phyloP scores from a whole-genome alignment of 1,140 invertebrate species.

The Telenomus remus region DNA sequence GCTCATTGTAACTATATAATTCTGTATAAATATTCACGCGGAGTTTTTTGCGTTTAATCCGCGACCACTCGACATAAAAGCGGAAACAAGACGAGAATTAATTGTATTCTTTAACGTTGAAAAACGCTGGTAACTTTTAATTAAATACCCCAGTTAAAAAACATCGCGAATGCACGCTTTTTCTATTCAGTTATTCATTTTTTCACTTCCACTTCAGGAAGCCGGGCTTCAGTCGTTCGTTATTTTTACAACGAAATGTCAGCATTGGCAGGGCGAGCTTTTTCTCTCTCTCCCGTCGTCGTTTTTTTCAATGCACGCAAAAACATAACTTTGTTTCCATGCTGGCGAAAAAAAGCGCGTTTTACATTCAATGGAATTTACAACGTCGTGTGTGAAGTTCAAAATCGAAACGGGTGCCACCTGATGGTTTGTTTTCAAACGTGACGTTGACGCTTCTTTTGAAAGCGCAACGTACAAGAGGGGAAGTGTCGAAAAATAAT shows the following conservation, averaged over 20 bases:
- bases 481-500: slow-evolving; percentile 16
- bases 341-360: slow-evolving; percentile 10
- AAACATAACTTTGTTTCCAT: slow-evolving; percentile 26
- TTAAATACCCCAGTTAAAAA: background rate
- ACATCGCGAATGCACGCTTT: background rate
- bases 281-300: too few species aligned
- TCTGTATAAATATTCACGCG: slow-evolving; percentile 15
- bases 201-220: slow-evolving; percentile 1
- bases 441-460: slow-evolving; percentile 42
- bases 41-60: slow-evolving; percentile 27
- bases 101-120: slow-evolving; percentile 18
- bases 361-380: slow-evolving; percentile 19
- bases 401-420: slow-evolving; percentile 32
- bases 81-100: slow-evolving; percentile 6
- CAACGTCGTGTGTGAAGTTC: slow-evolving; percentile 14
- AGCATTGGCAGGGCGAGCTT: background rate
- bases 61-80: slow-evolving; percentile 13
- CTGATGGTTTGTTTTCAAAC: slow-evolving; percentile 30
- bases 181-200: background rate
- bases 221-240: slow-evolving; percentile 3
- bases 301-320: slow-evolving; percentile 14
- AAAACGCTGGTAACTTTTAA: slow-evolving; percentile 5
- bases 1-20: too few species aligned
- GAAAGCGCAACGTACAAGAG: slow-evolving; percentile 9
- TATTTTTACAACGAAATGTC: slow-evolving; percentile 18